Evolutionary conservation across 2,888 invertebrate species (phyloP).

Genomic region (Drosophila fungiperda): DNA sequence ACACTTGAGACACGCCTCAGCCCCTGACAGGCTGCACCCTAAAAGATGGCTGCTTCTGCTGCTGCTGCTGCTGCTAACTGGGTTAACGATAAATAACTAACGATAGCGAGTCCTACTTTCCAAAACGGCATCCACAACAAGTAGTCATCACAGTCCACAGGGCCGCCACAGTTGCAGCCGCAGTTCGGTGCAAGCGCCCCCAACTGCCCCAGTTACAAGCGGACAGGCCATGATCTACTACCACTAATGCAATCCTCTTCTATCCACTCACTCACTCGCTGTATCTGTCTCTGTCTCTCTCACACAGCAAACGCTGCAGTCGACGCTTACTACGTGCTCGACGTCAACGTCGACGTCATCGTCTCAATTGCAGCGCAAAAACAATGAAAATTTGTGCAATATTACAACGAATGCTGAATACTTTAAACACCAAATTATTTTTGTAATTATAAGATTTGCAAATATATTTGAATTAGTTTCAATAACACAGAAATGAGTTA

Average conservation of each 20-base stretch:
- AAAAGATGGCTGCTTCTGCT: conserved; percentile 24
- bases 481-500: accelerated
- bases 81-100: conserved; percentile 78
- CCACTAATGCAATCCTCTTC: conserved; percentile 56
- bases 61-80: conserved; percentile 54
- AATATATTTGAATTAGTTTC: background rate
- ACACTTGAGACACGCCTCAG: conserved; percentile 40
- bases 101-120: conserved; percentile 75
- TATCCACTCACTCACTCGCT: conserved; percentile 3
- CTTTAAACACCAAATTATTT: background rate
- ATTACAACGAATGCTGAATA: conserved; percentile 10
- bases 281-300: background rate
- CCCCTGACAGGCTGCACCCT: conserved; percentile 40
- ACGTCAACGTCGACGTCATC: conserved; percentile 20
- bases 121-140: conserved; percentile 55
- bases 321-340: conserved; percentile 29
- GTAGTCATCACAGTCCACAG: conserved; percentile 48
- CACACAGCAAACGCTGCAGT: conserved; percentile 1
- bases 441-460: no score
- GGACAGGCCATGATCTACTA: conserved; percentile 79
- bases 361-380: conserved; percentile 53
- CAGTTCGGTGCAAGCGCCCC: conserved; percentile 65
- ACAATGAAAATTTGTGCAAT: background rate
- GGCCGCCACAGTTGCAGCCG: conserved; percentile 70
- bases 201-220: conserved; percentile 67